A percentile compares a stretch with the other conserved stretches of the same genome.
These are phyloP conservation scores for Galaxea fascicularis DNA, from an alignment of 92 coral and sea anemone genomes.

Conservation along the genomic window DNA sequence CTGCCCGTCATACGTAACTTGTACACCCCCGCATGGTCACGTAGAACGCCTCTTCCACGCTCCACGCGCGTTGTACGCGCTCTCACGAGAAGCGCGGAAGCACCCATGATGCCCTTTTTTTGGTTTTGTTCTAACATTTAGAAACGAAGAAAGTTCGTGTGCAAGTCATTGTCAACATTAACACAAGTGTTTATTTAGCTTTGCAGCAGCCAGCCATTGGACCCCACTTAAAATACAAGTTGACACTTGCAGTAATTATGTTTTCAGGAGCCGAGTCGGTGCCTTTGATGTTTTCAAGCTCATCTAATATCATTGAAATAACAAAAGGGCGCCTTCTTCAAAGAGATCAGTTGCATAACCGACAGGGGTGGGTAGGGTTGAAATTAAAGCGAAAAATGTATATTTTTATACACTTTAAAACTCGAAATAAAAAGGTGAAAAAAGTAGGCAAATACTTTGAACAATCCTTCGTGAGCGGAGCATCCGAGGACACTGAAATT, in stretches of 20 bases:
- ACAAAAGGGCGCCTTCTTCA: slow-evolving; percentile 42
- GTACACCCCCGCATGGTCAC: slow-evolving; percentile 42
- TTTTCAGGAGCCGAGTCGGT: slow-evolving; percentile 40
- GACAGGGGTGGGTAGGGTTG: slow-evolving; percentile 19
- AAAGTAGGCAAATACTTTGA: neutral
- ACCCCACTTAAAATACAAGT: slow-evolving; percentile 57
- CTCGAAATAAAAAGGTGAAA: neutral
- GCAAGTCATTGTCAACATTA: slow-evolving; percentile 14
- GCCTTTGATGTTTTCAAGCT: slow-evolving; percentile 47
- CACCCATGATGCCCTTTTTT: neutral
- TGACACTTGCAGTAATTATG: slow-evolving; percentile 58
- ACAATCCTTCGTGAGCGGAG: no score
- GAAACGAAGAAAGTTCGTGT: slow-evolving; percentile 13
- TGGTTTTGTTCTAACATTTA: neutral
- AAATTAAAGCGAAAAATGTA: neutral
- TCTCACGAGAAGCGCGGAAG: neutral
- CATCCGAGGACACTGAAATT: neutral
- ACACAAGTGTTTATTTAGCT: slow-evolving; percentile 46
- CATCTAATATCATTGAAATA: slow-evolving; percentile 48
- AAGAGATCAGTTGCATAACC: slow-evolving; percentile 6
- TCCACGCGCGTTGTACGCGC: slow-evolving; percentile 18
- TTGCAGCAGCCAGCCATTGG: slow-evolving; percentile 33
- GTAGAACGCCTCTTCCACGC: slow-evolving; percentile 33
- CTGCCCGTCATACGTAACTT: neutral
- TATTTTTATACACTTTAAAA: no score